Base-by-base conservation (phyloP, 1,140 invertebrate genomes). In the Telenomus remus region DNA sequence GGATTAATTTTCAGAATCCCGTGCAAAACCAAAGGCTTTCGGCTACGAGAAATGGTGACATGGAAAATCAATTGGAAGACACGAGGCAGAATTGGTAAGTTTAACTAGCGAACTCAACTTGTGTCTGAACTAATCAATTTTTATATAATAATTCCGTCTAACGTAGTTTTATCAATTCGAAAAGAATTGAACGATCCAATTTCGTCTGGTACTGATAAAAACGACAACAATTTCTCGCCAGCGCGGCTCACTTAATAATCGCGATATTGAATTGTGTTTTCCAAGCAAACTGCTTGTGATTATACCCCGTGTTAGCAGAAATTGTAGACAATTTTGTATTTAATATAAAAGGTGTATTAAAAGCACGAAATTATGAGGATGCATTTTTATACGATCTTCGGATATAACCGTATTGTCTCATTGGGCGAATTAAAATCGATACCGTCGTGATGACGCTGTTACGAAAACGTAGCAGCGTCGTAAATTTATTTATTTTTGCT, bases 21-120 rank as follows among this genome's bases (percentile, higher is more conserved):
- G 27, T 56, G 51, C 55, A 35, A 42, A 61, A 55, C 37, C 46
- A 75, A 14, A 64, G 48, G 63, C 57, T 69, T 69, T 57, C 37
- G 42, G 19, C 48, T 37, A 51, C 59, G 53, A 53, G 44, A 56
- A 69, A 75, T 69, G 72, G 57, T 66, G 56, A 66, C 64, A 69
- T 57, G 57, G 68, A 69, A 68, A 75, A 75, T 53, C 49, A 64
- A 75, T 69, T 69, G 64, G 71, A 68, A 68, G 59, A 68, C 63
- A 63, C 61, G 53, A 64, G 53, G 39, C 19, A 39, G 51, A 68
- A 57, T 63, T 12, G 71, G 71, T 75, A 68, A 2, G 59, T 63
- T 43, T 42, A 63, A 63, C 19, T 27, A 39, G 9, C 8, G 9
- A 11, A 39, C n/a, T 39, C 37, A 39, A 39, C 9, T 11, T 39